Percentiles rank a stretch among this genome's conserved stretches.
Evolutionary conservation across 92 coral and sea anemone genomes (phyloP).

Genomic region (Paramuricea clavata): DNA sequence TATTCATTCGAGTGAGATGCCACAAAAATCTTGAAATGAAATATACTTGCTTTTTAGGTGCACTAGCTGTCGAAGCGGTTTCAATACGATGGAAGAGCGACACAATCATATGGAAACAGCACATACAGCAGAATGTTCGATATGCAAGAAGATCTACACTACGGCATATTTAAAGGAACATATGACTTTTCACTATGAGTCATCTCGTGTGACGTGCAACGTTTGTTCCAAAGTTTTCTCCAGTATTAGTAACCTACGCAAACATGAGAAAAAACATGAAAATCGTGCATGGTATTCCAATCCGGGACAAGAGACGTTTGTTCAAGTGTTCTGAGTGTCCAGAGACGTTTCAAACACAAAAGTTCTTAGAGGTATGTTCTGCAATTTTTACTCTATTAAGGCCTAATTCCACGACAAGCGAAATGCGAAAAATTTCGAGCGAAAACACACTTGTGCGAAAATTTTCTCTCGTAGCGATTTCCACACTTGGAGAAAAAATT

Average conservation of each 20-base stretch:
- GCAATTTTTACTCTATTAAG: no score
- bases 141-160: slow-evolving; percentile 36
- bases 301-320: neutral
- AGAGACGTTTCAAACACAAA: slow-evolving; percentile 15
- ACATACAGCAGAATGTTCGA: slow-evolving; percentile 37
- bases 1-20: no score
- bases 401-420: no score
- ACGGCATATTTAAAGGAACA: slow-evolving; percentile 39
- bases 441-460: no score
- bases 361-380: slow-evolving; percentile 13
- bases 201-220: slow-evolving; percentile 36
- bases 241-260: neutral
- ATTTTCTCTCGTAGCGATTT: no score
- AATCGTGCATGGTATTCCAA: neutral
- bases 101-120: slow-evolving; percentile 20
- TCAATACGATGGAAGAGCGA: slow-evolving; percentile 20
- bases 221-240: slow-evolving; percentile 36
- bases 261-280: slow-evolving; percentile 3
- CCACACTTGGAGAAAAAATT: no score
- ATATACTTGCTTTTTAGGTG: slow-evolving; percentile 25
- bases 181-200: slow-evolving; percentile 32
- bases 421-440: no score
- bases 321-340: slow-evolving; percentile 38
- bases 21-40: no score
- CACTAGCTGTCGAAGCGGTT: slow-evolving; percentile 13